Base-by-base conservation (phyloP, 2,113 vertebrate species). In the Takifugu bimaculatus region DNA sequence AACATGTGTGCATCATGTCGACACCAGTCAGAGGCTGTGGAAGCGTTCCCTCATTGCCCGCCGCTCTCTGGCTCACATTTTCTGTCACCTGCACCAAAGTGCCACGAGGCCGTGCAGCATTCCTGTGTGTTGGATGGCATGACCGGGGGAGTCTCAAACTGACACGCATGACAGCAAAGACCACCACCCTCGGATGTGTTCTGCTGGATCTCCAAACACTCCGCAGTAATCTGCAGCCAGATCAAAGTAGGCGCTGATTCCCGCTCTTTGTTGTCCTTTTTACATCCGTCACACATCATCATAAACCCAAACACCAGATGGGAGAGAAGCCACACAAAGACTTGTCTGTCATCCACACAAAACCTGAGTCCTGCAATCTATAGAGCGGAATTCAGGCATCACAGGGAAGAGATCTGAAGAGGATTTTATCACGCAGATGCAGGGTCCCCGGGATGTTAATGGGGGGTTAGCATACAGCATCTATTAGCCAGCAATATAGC, bases 221-320 rank as follows among this genome's bases (percentile, higher is more conserved):
- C 6, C 14, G 13, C 12, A 0, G n/a, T 59, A 62, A 84, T 88
- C 80, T 88, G 65, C 51, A 68, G 67, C 56, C 66, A 57, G 50
- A 86, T 85, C 72, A 83, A 63, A 77, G 57, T 6, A 15, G n/a
- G 3, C 66, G 85, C 78, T 84, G 69, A 81, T 63, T 77, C 65
- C 54, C 44, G 47, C 0, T 28, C 43, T 66, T 78, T 68, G 63
- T 82, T 70, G 78, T 65, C 50, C 66, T 55, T 54, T 45, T 32
- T 14, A 26, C 3, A 26, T 57, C 62, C 35, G 49, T 78, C 67
- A 62, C 29, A 54, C 74, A 51, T 79, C 57, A 6, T 45, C 50
- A 51, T 62, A 72, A 90, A 88, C 79, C 85, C 81, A 89, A 90
- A 90, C 85, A 90, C 29, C 67, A 83, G 59, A 78, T 74, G 54